These are phyloP conservation scores for Atopsyche davidsoni DNA, from an alignment of 1,140 invertebrate species.

Conservation along the genomic window DNA sequence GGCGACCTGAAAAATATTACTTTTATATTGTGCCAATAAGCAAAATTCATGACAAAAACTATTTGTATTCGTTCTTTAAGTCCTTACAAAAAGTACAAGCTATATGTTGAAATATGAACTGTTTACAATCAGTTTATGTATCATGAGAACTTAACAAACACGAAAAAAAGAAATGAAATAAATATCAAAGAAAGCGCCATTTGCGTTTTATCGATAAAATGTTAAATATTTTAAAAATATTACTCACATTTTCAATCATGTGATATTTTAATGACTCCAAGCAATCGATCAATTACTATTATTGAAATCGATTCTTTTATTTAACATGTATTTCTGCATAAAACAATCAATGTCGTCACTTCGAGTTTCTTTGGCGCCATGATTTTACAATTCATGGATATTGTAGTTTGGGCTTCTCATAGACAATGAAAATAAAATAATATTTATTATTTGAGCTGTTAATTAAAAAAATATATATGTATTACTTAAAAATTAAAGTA, in stretches of 20 bases:
- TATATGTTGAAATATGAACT: too few relatives aligned
- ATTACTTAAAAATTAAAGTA: not conserved
- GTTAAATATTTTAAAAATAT: too few relatives aligned
- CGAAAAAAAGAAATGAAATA: too few relatives aligned
- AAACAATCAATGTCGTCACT: not conserved
- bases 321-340: not conserved
- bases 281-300: not conserved
- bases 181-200: too few relatives aligned
- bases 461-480: not conserved
- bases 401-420: not conserved
- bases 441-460: not conserved
- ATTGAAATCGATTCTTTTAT: not conserved
- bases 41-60: too few relatives aligned
- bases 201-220: too few relatives aligned
- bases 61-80: too few relatives aligned
- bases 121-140: too few relatives aligned
- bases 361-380: not conserved
- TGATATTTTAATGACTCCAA: not conserved
- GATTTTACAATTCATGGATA: not conserved
- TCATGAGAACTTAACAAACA: too few relatives aligned
- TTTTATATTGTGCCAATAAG: too few relatives aligned
- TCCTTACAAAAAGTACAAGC: too few relatives aligned
- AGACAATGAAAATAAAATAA: not conserved
- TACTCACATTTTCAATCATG: not conserved
- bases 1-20: too few relatives aligned